phyloP scores from a whole-genome alignment of 2,888 invertebrate genomes.

The Tipula confusa region DNA sequence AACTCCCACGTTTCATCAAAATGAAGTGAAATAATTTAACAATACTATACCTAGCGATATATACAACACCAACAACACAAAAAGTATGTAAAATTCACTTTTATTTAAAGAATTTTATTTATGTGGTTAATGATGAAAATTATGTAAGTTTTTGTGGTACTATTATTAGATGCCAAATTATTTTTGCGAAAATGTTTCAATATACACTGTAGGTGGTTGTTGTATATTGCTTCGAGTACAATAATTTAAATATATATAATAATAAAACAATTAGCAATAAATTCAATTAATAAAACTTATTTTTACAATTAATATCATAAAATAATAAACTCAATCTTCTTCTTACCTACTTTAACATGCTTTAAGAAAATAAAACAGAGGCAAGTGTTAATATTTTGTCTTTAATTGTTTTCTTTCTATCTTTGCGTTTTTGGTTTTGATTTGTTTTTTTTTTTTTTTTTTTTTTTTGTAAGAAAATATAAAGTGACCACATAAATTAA shows the following conservation, averaged over 20 bases:
- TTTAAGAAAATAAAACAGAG: not conserved
- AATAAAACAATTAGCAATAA: not conserved
- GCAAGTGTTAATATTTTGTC: conserved; percentile 20
- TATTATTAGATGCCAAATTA: not conserved
- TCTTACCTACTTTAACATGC: not conserved
- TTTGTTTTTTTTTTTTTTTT: not conserved
- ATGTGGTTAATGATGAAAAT: not conserved
- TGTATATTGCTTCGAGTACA: not conserved
- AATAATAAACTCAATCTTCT: not conserved
- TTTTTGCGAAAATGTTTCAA: not conserved
- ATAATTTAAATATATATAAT: not conserved
- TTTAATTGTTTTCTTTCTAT: not conserved
- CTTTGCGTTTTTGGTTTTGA: too few relatives aligned
- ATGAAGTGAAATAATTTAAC: not conserved
- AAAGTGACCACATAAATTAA: conserved; percentile 25
- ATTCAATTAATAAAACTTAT: conserved; percentile 7
- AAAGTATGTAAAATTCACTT: conserved; percentile 1
- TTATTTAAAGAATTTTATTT: not conserved
- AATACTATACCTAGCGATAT: not conserved
- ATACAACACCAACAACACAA: not conserved
- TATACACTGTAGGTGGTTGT: not conserved
- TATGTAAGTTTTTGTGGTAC: not conserved
- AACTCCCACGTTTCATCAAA: conserved; percentile 25
- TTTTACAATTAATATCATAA: conserved; percentile 3
- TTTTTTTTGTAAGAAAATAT: not conserved